These are phyloP conservation scores for Seira musarum DNA, from an alignment of 2,888 invertebrate genomes.

Conservation along the genomic window DNA sequence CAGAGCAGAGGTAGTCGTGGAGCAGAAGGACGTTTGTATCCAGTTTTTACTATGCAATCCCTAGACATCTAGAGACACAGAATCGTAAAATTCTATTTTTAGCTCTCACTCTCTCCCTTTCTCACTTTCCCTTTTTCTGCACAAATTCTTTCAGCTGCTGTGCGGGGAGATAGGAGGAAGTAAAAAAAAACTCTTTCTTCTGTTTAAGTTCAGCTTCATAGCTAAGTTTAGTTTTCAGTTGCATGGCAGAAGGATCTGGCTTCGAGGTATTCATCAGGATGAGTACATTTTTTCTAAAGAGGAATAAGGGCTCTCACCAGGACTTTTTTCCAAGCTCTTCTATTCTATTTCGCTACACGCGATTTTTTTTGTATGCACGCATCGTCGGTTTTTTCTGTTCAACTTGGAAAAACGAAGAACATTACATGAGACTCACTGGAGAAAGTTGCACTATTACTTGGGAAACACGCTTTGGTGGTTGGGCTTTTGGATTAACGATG, in stretches of 20 bases:
- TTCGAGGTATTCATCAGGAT: conserved; percentile 1
- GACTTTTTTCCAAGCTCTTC: no score
- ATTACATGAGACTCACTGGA: no score
- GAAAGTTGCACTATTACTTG: no score
- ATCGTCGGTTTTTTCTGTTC: conserved; percentile 30
- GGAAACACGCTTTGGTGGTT: no score
- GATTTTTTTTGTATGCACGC: conserved; percentile 16
- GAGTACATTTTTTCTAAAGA: no score
- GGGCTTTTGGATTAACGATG: background rate
- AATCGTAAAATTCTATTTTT: conserved; percentile 64
- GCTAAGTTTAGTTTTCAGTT: background rate
- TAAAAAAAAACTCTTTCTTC: background rate
- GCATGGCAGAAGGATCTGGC: background rate
- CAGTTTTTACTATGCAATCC: background rate
- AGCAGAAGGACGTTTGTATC: background rate
- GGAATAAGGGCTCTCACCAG: no score
- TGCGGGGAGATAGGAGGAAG: background rate
- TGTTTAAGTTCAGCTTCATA: background rate
- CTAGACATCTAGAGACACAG: conserved; percentile 22
- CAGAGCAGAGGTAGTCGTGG: background rate
- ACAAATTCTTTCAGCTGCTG: background rate
- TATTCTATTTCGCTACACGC: no score
- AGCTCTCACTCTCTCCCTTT: conserved; percentile 43
- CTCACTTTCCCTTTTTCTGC: conserved; percentile 11
- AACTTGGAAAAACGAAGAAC: no score